These are phyloP conservation scores for Myodes glareolus DNA, from an alignment of 2,113 vertebrate genomes.

Conservation along the genomic window DNA sequence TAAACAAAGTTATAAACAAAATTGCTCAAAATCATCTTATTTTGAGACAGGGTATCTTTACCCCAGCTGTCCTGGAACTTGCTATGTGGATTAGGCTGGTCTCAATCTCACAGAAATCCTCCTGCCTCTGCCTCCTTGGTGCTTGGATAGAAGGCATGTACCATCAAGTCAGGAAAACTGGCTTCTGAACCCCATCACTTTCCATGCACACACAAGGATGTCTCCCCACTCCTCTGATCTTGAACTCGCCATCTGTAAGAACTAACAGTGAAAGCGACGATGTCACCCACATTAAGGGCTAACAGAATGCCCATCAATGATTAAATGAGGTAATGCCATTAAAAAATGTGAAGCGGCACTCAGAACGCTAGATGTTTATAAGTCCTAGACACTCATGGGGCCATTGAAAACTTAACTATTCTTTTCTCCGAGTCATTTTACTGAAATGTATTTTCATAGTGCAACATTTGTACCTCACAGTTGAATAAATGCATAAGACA, in stretches of 20 bases:
- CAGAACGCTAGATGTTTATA: not conserved
- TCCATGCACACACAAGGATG: not conserved
- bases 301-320: not conserved
- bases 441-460: not conserved
- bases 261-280: not conserved
- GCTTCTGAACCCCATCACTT: not conserved
- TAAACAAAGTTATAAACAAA: not conserved
- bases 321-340: not conserved
- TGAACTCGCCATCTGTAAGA: not conserved
- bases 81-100: not conserved
- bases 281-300: not conserved
- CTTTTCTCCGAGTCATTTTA: not conserved
- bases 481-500: not conserved
- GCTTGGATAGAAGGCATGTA: not conserved
- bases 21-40: not conserved
- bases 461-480: not conserved
- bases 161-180: not conserved
- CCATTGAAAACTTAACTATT: not conserved
- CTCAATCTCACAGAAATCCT: not conserved
- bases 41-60: not conserved
- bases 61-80: not conserved
- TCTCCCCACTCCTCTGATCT: not conserved
- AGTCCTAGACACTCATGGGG: not conserved
- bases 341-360: conserved; percentile 14
- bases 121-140: not conserved